A percentile compares a stretch with the other conserved stretches of the same genome.
Evolutionary conservation across 2,113 vertebrate genomes (phyloP).

Genomic region (Lontra canadensis): DNA sequence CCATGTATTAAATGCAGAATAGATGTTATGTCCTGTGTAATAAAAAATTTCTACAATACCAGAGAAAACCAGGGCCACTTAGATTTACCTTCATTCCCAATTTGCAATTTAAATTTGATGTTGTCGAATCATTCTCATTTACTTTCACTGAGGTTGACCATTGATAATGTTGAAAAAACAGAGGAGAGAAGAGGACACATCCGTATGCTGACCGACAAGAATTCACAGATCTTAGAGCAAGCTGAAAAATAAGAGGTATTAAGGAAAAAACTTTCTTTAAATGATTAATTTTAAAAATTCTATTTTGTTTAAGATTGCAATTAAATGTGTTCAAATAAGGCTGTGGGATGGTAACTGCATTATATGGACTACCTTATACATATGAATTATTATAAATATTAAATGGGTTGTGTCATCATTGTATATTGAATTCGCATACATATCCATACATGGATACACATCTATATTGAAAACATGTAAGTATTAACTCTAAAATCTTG

Average conservation of each 20-base stretch:
- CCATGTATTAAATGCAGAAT: not conserved
- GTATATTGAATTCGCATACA: not conserved
- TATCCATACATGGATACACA: not conserved
- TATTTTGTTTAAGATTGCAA: not conserved
- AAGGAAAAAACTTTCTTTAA: not conserved
- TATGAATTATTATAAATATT: not conserved
- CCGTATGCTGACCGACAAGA: slow-evolving; percentile 92
- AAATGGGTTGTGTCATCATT: not conserved
- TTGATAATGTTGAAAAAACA: slow-evolving; percentile 93
- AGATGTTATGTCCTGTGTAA: not conserved
- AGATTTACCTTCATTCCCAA: slow-evolving; percentile 91
- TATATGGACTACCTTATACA: not conserved
- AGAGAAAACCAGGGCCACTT: slow-evolving; percentile 4
- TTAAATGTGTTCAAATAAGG: not conserved
- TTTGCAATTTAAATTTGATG: slow-evolving; percentile 85
- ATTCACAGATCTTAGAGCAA: slow-evolving; percentile 93
- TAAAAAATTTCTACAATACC: not conserved
- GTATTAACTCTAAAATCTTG: not conserved
- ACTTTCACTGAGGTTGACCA: slow-evolving; percentile 71
- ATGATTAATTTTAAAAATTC: not conserved
- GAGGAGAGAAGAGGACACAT: slow-evolving; percentile 90
- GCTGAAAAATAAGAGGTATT: slow-evolving; percentile 80
- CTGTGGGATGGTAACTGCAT: not conserved
- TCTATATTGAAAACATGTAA: not conserved
- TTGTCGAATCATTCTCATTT: slow-evolving; percentile 52